Evolutionary conservation across 2,113 vertebrate genomes (phyloP).

Genomic region (Enhydra lutris): DNA sequence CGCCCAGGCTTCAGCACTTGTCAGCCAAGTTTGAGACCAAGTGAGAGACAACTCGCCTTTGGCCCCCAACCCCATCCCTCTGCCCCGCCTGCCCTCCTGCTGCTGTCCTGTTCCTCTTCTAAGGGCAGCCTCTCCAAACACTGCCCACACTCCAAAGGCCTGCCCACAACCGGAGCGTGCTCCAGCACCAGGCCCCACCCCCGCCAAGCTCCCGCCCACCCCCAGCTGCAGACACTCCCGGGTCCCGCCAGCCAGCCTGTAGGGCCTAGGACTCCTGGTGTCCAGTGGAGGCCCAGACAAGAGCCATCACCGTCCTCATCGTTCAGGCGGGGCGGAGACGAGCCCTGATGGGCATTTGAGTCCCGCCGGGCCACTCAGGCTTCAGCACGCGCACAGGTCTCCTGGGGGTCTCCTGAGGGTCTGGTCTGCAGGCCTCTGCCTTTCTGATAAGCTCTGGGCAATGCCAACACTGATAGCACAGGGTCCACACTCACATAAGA

Average conservation of each 20-base stretch:
- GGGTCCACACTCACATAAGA: too few species aligned
- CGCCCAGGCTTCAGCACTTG: background rate
- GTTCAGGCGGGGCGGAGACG: background rate
- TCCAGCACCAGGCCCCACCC: rapidly evolving
- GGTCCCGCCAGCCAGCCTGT: background rate
- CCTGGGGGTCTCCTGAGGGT: background rate
- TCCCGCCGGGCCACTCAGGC: background rate
- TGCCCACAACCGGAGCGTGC: background rate
- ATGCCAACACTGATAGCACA: rapidly evolving
- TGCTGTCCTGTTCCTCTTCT: background rate
- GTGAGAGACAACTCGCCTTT: rapidly evolving
- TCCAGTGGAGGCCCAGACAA: too few species aligned
- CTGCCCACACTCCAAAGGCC: background rate
- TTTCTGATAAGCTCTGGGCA: background rate
- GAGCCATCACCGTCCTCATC: rapidly evolving
- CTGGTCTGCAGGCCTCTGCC: background rate
- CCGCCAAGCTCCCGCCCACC: background rate
- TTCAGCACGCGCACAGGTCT: rapidly evolving
- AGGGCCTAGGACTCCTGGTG: rapidly evolving
- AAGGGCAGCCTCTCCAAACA: too few species aligned
- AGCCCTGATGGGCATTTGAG: too few species aligned
- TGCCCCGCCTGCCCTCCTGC: background rate
- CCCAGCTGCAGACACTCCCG: background rate
- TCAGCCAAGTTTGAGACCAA: background rate
- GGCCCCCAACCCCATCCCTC: background rate